Base-by-base conservation (phyloP, 2,888 invertebrate species). In the Bembecia ichneumoniformis region DNA sequence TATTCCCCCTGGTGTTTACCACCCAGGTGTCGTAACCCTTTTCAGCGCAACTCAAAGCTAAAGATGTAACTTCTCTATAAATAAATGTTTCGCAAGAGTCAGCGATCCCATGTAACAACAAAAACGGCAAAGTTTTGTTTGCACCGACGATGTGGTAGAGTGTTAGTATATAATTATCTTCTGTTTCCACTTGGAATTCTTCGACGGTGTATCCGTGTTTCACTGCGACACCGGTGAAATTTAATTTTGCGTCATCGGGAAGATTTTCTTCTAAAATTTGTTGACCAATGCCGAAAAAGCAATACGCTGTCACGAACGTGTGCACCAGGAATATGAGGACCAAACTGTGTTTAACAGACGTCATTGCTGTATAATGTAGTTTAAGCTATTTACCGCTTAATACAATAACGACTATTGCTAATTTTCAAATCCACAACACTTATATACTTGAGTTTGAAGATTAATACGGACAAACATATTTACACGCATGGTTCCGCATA, bases 1-100 rank as follows among this genome's bases (percentile, higher is more conserved):
- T 78, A 60, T 90, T 92, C 7, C 93, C 94, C 54, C 94, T 82
- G 14, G 82, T 77, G 54, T 82, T 82, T 1, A 60, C 68, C 0
- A 69, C 66, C 82, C 82, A 82, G 0, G 81, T 70, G 47, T 91
- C 91, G 57, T 88, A 90, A 15, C 90, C 90, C 16, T 75, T 74
- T 45, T 84, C 81, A 1, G 89, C 87, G 45, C 91, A 65, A 3
- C 74, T 56, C 47, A 72, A 74, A 0, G 70, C 77, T 0, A 82
- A 51, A 0, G 79, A 78, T 3, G 54, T 55, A 2, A 68, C 55
- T 10, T 76, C 80, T 15, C 77, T 60, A 0, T 76, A 35, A 35
- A 82, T 70, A 74, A 74, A 83, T 14, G 68, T 50, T 43, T 83
- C 82, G 0, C 77, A 58, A 3, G 68, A 70, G 52, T 79, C 78